Base-by-base conservation (phyloP, 2,113 vertebrate genomes). In the Oxyura jamaicensis region DNA sequence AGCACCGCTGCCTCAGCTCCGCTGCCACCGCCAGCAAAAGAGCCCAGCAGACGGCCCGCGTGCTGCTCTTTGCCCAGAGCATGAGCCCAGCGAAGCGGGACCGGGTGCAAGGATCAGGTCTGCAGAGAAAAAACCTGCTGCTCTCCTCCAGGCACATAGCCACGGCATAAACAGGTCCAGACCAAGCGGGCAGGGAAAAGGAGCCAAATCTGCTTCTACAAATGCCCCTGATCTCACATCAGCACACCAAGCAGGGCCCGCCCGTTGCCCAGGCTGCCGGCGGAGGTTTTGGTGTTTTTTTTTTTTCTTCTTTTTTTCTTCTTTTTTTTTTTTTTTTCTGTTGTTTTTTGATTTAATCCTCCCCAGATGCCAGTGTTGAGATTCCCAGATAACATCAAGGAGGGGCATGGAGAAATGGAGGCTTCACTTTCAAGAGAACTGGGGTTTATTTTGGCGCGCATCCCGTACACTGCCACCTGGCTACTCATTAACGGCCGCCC, bases 141-240 rank as follows among this genome's bases (percentile, higher is more conserved):
- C 36, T 39, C 42, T 44, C 78, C 39, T 4, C 8, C 35, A 35
- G 67, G 50, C n/a, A 6, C 26, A 1, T 25, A 42, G 83, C 71
- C 26, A 55, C 7, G 35, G n/a, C 72, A 41, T 44, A 76, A 83
- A 67, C 1, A 10, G 59, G 5, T 4, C 2, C 12, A 42, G 39
- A 50, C 76, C 20, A 16, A 62, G 68, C 1, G 2, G 78, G 66
- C 56, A 66, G 55, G 63, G 60, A 80, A 91, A 69, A 3, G 23
- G 79, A 96, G 71, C 92, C 91, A 83, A 77, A 77, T 81, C 59
- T 55, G 73, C 86, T 78, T 72, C 91, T 84, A 10, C 41, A 76
- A 95, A 81, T 29, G 7, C 53, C 31, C 42, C 13, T 66, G 92
- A 71, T 71, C 86, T 81, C 13, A 21, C 21, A 42, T n/a, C 74